Conservation (phyloP, 1,140 invertebrate genomes). For the Magallana angulata region DNA sequence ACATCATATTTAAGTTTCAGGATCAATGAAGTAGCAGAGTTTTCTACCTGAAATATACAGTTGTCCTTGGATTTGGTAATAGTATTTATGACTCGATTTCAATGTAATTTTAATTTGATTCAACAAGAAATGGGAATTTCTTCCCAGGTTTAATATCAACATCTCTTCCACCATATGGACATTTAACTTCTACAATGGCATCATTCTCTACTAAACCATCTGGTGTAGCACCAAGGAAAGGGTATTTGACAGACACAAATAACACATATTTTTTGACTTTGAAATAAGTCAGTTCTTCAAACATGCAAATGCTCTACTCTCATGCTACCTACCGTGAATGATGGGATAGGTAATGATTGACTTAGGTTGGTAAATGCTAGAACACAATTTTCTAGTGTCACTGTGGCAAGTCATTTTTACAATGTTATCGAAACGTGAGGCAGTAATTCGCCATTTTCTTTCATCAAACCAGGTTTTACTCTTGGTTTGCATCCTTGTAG, state of each 20-base stretch:
- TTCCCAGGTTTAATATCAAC: no score
- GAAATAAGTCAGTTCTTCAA: not conserved
- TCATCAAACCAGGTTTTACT: slow-evolving; percentile 27
- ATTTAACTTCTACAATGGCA: no score
- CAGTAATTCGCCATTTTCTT: slow-evolving; percentile 42
- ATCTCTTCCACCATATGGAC: no score
- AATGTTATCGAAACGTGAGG: slow-evolving; percentile 41
- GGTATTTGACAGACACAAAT: not conserved
- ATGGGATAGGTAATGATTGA: not conserved
- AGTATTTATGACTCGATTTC: no score
- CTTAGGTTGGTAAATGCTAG: no score
- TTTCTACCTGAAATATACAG: no score
- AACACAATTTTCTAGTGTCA: slow-evolving; percentile 30
- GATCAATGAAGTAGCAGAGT: no score
- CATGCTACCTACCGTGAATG: not conserved
- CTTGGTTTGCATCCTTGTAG: not conserved
- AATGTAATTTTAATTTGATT: no score
- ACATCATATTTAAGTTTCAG: no score
- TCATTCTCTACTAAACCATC: no score
- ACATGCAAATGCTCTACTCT: not conserved
- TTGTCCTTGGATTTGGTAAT: no score
- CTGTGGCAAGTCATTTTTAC: slow-evolving; percentile 15
- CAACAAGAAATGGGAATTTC: no score
- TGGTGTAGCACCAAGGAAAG: not conserved
- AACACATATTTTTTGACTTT: not conserved